Evolutionary conservation across 2,888 invertebrate genomes (phyloP).

Genomic region (Panzeria rudis): DNA sequence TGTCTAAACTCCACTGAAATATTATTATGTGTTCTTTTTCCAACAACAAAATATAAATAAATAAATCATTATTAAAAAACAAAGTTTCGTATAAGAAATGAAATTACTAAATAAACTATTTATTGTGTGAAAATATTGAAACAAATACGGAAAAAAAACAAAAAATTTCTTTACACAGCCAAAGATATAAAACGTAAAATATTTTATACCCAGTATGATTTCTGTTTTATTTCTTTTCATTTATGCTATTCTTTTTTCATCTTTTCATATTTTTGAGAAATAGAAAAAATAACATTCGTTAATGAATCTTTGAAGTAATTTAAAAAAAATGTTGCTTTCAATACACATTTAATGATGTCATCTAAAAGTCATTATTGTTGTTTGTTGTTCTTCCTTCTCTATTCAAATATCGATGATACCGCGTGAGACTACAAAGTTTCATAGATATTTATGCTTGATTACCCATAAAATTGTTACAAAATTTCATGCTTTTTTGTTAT

Average conservation of each 20-base stretch:
- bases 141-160: not conserved
- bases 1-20: no score
- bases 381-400: slow-evolving; percentile 5
- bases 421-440: slow-evolving; percentile 6
- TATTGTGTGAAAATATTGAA: slow-evolving; percentile 37
- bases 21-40: slow-evolving; percentile 21
- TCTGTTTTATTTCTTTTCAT: not conserved
- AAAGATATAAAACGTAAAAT: not conserved
- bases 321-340: slow-evolving; percentile 23
- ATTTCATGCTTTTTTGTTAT: slow-evolving; percentile 2
- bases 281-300: not conserved
- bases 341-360: slow-evolving; percentile 61
- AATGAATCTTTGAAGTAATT: slow-evolving; percentile 26
- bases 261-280: not conserved
- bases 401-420: not conserved
- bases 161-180: not conserved
- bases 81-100: not conserved
- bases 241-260: not conserved
- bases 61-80: not conserved
- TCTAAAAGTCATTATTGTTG: slow-evolving; percentile 49
- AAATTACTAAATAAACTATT: slow-evolving; percentile 18
- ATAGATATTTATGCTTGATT: slow-evolving; percentile 48
- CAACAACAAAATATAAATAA: not conserved
- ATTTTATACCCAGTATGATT: slow-evolving; percentile 7
- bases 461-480: slow-evolving; percentile 61